Evolutionary conservation across 1,140 invertebrate species (phyloP).

Genomic region (Drosophila carrolli): DNA sequence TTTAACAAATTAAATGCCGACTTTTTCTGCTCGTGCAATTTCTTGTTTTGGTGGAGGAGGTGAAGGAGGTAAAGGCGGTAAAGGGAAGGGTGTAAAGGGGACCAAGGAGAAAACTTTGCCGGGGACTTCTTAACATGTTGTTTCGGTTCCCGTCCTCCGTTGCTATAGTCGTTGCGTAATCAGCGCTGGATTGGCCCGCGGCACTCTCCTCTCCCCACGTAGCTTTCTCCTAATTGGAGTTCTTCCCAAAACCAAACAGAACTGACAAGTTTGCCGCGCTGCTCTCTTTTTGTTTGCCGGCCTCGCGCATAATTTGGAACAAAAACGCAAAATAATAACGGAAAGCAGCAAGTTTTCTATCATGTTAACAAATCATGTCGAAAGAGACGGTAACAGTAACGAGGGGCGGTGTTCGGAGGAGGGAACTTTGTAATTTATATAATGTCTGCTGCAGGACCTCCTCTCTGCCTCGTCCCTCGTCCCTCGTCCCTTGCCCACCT

Average conservation of each 20-base stretch:
- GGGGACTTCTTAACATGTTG: constrained; percentile 44
- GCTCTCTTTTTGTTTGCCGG: constrained; percentile 15
- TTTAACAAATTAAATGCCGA: constrained; percentile 81
- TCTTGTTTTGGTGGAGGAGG: constrained; percentile 15
- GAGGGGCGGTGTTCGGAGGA: constrained; percentile 1
- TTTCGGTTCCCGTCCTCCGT: constrained; percentile 6
- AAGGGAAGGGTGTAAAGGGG: neutral
- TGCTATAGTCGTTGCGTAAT: constrained; percentile 42
- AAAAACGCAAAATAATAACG: constrained; percentile 37
- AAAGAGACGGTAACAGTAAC: constrained; percentile 42
- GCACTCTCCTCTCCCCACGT: neutral
- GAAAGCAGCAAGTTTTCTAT: constrained; percentile 71
- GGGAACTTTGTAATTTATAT: constrained; percentile 77
- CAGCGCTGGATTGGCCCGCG: constrained; percentile 7
- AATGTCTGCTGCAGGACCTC: constrained; percentile 69
- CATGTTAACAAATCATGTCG: constrained; percentile 82
- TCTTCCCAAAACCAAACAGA: constrained; percentile 22
- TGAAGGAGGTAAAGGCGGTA: neutral
- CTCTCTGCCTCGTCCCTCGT: neutral
- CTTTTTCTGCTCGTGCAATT: constrained; percentile 41
- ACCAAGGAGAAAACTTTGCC: constrained; percentile 32
- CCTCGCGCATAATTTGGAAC: constrained; percentile 34
- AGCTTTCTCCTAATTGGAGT: constrained; percentile 39
- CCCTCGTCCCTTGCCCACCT: neutral
- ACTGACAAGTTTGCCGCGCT: constrained; percentile 2